Evolutionary conservation across 2,888 invertebrate genomes (phyloP).

Genomic region (Camptogramma bilineatum): DNA sequence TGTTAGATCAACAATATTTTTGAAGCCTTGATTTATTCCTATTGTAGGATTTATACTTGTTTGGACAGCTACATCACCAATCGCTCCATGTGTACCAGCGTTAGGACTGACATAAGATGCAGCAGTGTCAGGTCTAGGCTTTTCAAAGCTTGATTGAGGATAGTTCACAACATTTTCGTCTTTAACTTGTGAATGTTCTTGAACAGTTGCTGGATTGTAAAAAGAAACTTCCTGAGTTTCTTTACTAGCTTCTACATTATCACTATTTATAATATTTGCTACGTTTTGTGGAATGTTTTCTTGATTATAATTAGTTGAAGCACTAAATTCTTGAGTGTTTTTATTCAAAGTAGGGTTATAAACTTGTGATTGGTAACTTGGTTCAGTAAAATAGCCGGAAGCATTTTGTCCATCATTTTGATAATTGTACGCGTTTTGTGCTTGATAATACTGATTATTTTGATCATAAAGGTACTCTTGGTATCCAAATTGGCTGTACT

Average conservation of each 20-base stretch:
- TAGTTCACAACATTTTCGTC: background rate
- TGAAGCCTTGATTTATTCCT: slow-evolving; percentile 13
- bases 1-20: slow-evolving; percentile 6
- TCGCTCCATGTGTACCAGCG: slow-evolving; percentile 23
- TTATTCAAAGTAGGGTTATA: slow-evolving; percentile 20
- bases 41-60: slow-evolving; percentile 6
- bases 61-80: slow-evolving; percentile 23
- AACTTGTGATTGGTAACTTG: slow-evolving; percentile 26
- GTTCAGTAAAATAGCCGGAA: slow-evolving; percentile 38
- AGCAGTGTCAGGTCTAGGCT: background rate
- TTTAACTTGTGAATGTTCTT: slow-evolving; percentile 16
- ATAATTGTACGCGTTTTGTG: slow-evolving; percentile 43
- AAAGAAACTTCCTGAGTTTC: slow-evolving; percentile 18
- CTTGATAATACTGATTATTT: slow-evolving; percentile 41
- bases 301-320: slow-evolving; percentile 27
- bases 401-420: slow-evolving; percentile 45
- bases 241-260: slow-evolving; percentile 13
- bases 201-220: slow-evolving; percentile 21
- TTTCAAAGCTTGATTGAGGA: slow-evolving; percentile 8
- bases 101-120: slow-evolving; percentile 12
- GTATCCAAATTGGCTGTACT: slow-evolving; percentile 29
- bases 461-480: slow-evolving; percentile 39
- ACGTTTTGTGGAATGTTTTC: slow-evolving; percentile 36
- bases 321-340: slow-evolving; percentile 17
- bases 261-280: slow-evolving; percentile 19